A percentile compares a stretch with the other conserved stretches of the same genome.
Evolutionary conservation across 2,113 vertebrate species (phyloP).

Genomic region (Sceloporus tristichus): DNA sequence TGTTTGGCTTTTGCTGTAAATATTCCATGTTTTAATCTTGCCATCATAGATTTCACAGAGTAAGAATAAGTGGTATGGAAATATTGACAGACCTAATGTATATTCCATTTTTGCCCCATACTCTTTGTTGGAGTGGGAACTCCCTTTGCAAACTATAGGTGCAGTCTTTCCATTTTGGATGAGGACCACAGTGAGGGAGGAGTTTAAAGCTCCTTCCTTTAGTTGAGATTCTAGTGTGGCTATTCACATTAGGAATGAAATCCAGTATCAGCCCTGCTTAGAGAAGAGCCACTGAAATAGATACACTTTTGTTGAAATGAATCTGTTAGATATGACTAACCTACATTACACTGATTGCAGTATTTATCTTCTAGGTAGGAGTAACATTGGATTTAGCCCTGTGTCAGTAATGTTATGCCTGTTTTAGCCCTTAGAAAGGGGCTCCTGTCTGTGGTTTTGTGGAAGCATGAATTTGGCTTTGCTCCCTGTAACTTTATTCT

Average conservation of each 20-base stretch:
- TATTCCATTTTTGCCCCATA: not conserved
- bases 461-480: not conserved
- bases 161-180: not conserved
- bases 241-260: no score
- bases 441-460: not conserved
- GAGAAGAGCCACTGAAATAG: no score
- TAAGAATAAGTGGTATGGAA: not conserved
- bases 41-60: not conserved
- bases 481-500: not conserved
- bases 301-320: no score
- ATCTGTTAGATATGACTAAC: no score
- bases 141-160: no score
- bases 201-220: not conserved
- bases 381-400: no score
- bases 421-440: not conserved
- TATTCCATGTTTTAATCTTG: not conserved
- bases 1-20: no score
- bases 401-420: not conserved
- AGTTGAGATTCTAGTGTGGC: no score
- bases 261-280: no score
- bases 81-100: not conserved
- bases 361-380: no score
- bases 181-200: no score
- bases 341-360: no score
- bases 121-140: not conserved